Percentiles rank a stretch among this genome's conserved stretches.
Evolutionary conservation across 2,113 vertebrate species (phyloP).

Genomic region (Pleuronectes platessa): DNA sequence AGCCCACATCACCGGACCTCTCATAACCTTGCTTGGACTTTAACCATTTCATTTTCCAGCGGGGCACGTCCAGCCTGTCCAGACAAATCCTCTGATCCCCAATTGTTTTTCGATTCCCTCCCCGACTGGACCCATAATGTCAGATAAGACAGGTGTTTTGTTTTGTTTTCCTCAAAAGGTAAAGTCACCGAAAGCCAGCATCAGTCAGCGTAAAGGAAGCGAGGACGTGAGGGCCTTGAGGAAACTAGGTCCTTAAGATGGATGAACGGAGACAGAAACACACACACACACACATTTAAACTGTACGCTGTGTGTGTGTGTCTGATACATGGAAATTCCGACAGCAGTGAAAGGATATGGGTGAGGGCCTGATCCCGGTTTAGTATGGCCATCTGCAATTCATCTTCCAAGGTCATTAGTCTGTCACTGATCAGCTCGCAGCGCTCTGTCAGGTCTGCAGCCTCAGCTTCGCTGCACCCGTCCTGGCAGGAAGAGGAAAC

Average conservation of each 20-base stretch:
- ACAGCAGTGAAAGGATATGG: constrained; percentile 88
- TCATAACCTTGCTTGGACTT: constrained; percentile 67
- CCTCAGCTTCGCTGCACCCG: constrained; percentile 59
- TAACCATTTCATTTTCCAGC: constrained; percentile 63
- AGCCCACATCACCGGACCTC: constrained; percentile 47
- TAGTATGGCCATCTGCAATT: constrained; percentile 83
- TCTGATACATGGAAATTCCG: constrained; percentile 4
- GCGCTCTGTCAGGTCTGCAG: constrained; percentile 74
- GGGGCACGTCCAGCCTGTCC: constrained; percentile 50
- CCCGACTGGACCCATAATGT: constrained; percentile 51
- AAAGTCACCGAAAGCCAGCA: constrained; percentile 27
- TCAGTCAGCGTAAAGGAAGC: constrained; percentile 33
- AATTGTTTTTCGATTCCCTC: constrained; percentile 55
- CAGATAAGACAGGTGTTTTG: constrained; percentile 53
- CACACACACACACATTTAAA: no score
- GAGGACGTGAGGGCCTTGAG: constrained; percentile 24
- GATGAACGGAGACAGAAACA: constrained; percentile 25
- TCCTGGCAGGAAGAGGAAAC: constrained; percentile 65
- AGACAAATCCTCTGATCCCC: constrained; percentile 53
- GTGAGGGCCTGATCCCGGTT: constrained; percentile 84
- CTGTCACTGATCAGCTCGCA: constrained; percentile 83
- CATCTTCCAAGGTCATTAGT: constrained; percentile 87
- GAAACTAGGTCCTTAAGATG: constrained; percentile 43
- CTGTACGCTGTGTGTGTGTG: no score
- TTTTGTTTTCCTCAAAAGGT: constrained; percentile 25